Evolutionary conservation across 2,113 vertebrate genomes (phyloP).

Genomic region (Dipodomys spectabilis): DNA sequence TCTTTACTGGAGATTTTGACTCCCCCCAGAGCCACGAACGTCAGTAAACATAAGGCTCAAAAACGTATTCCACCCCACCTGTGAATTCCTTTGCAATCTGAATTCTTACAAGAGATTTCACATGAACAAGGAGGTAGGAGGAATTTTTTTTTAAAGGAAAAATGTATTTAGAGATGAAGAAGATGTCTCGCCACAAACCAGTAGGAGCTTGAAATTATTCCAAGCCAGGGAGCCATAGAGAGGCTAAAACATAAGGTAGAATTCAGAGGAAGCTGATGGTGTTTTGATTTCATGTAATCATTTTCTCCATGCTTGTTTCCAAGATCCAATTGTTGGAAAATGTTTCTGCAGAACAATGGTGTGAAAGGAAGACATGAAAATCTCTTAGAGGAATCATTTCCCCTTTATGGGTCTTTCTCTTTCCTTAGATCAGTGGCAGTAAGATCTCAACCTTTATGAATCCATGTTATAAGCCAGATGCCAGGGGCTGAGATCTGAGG

Average conservation of each 20-base stretch:
- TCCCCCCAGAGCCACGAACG: constrained; percentile 44
- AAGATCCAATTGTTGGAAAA: constrained; percentile 62
- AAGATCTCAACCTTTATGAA: constrained; percentile 28
- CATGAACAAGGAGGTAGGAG: not conserved
- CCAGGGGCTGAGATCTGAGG: too few relatives aligned
- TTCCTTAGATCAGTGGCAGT: not conserved
- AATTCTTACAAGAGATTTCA: constrained; percentile 57
- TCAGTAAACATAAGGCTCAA: constrained; percentile 40
- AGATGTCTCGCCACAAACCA: constrained; percentile 29
- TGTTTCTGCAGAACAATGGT: not conserved
- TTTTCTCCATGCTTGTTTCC: constrained; percentile 65
- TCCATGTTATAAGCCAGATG: too few relatives aligned
- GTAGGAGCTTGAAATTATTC: constrained; percentile 66
- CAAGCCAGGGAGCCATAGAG: not conserved
- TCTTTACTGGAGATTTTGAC: constrained; percentile 39
- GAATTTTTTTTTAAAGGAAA: not conserved
- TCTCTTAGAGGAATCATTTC: not conserved
- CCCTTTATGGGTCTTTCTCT: not conserved
- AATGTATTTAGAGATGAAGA: constrained; percentile 48
- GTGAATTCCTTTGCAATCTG: not conserved
- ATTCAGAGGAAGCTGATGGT: constrained; percentile 67
- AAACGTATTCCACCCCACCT: constrained; percentile 14
- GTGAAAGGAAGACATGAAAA: constrained; percentile 15
- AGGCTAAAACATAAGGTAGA: constrained; percentile 73
- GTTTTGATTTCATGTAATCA: constrained; percentile 72